These are phyloP conservation scores for Saccostrea glomerata DNA, from an alignment of 1,140 invertebrate species.

Conservation along the genomic window DNA sequence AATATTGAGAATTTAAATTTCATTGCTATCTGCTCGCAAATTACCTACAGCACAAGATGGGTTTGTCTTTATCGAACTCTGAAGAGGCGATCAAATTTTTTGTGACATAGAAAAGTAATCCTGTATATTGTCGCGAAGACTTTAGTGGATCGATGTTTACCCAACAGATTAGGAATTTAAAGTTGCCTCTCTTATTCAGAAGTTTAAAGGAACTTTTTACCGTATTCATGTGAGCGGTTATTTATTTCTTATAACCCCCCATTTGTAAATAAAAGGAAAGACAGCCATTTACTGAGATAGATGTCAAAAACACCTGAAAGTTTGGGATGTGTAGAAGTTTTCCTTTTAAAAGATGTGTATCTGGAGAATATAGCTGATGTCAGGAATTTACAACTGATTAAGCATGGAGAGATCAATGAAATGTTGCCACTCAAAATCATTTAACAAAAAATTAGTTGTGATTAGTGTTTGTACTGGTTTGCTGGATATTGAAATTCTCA, in stretches of 20 bases:
- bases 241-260: conserved; percentile 28
- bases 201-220: conserved; percentile 32
- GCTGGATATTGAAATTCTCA: neutral
- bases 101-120: conserved; percentile 43
- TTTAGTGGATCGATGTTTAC: conserved; percentile 20
- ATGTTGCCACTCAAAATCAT: neutral
- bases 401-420: neutral
- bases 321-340: conserved; percentile 3
- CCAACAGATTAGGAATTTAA: conserved; percentile 23
- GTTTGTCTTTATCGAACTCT: conserved; percentile 33
- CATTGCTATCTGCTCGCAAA: conserved; percentile 32
- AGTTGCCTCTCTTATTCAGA: conserved; percentile 33
- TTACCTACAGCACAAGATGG: conserved; percentile 34
- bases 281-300: conserved; percentile 2
- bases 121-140: conserved; percentile 3
- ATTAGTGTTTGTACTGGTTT: neutral
- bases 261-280: conserved; percentile 31
- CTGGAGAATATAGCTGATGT: neutral
- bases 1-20: conserved; percentile 34
- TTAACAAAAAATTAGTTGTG: neutral
- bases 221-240: conserved; percentile 23
- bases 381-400: conserved; percentile 12
- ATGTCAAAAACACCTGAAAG: conserved; percentile 24
- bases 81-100: conserved; percentile 40
- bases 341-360: neutral